These are phyloP conservation scores for Sebastes fasciatus DNA, from an alignment of 2,113 vertebrate species.

Conservation along the genomic window DNA sequence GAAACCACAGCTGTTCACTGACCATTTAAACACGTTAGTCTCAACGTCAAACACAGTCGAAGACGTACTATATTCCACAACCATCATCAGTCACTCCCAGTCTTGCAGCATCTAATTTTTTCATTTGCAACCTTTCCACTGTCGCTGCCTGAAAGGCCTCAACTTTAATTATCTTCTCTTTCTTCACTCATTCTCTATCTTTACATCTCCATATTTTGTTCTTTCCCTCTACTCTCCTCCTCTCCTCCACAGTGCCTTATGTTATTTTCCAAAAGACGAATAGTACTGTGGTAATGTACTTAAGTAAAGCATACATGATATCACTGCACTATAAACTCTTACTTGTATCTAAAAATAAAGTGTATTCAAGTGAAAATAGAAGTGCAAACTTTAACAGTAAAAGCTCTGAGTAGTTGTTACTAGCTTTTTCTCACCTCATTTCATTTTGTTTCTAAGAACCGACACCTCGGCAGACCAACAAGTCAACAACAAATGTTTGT, in stretches of 20 bases:
- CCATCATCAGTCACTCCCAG: constrained; percentile 47
- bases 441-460: constrained; percentile 24
- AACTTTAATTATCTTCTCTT: constrained; percentile 23
- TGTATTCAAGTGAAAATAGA: not conserved
- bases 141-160: constrained; percentile 25
- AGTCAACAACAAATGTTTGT: constrained; percentile 57
- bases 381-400: constrained; percentile 8
- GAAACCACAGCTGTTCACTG: constrained; percentile 40
- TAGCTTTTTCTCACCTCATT: constrained; percentile 38
- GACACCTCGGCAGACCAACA: constrained; percentile 56
- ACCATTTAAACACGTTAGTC: constrained; percentile 22
- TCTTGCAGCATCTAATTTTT: constrained; percentile 54
- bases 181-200: constrained; percentile 23
- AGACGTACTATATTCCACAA: constrained; percentile 8
- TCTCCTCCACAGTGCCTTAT: not conserved
- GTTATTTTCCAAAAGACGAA: constrained; percentile 1
- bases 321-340: not conserved
- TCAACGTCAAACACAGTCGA: constrained; percentile 27
- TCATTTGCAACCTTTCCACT: constrained; percentile 31
- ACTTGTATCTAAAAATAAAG: constrained; percentile 38
- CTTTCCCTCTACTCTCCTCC: constrained; percentile 1
- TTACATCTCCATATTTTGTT: not conserved
- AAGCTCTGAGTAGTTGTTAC: constrained; percentile 7
- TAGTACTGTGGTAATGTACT: constrained; percentile 9
- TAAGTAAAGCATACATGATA: not conserved